Percentiles rank a stretch among this genome's conserved stretches.
Evolutionary conservation across 2,113 vertebrate genomes (phyloP).

Genomic region (Prinia subflava): DNA sequence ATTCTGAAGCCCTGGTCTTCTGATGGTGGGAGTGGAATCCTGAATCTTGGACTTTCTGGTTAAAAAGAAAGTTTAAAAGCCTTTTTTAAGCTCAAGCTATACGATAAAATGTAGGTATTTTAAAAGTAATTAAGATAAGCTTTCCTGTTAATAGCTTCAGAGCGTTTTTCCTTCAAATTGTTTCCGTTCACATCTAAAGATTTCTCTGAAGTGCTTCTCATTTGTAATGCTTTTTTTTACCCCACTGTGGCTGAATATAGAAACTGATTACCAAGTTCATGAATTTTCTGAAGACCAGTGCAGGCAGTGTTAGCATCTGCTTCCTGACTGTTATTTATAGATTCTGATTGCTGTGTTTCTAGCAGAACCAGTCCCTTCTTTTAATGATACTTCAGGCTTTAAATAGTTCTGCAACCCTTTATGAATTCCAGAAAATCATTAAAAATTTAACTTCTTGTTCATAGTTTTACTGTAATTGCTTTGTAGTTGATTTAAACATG

Average conservation of each 20-base stretch:
- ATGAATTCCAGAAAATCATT: not conserved
- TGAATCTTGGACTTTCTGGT: not conserved
- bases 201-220: constrained; percentile 43
- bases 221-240: constrained; percentile 32
- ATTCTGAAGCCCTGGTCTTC: not conserved
- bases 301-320: constrained; percentile 40
- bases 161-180: constrained; percentile 6
- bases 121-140: constrained; percentile 48
- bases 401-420: constrained; percentile 4
- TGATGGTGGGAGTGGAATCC: not conserved
- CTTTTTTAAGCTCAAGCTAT: not conserved
- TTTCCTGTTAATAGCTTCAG: constrained; percentile 24
- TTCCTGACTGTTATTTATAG: constrained; percentile 53
- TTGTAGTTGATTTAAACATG: not conserved
- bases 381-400: constrained; percentile 18
- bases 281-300: constrained; percentile 49
- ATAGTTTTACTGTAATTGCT: not conserved
- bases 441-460: not conserved
- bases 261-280: constrained; percentile 51
- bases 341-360: constrained; percentile 42
- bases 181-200: constrained; percentile 33
- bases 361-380: not conserved
- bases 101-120: not conserved
- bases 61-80: not conserved
- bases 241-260: constrained; percentile 41